These are phyloP conservation scores for Fregetta grallaria DNA, from an alignment of 2,113 vertebrate genomes.

Conservation along the genomic window DNA sequence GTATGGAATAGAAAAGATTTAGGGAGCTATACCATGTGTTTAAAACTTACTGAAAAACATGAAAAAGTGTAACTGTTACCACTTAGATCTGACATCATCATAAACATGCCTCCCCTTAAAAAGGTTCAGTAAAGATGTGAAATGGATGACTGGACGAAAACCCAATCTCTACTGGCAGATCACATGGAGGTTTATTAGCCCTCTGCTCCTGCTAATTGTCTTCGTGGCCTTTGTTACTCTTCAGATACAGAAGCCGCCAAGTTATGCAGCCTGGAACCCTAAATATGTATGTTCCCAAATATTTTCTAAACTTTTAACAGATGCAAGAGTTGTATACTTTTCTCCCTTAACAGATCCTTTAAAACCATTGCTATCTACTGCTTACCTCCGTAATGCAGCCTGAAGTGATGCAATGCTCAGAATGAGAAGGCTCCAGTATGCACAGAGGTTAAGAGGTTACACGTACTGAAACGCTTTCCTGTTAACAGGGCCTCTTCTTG, in stretches of 20 bases:
- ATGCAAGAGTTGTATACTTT: not conserved
- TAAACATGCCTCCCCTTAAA: constrained; percentile 5
- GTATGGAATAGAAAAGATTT: not conserved
- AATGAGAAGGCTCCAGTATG: not conserved
- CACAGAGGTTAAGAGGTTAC: not conserved
- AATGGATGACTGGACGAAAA: constrained; percentile 83
- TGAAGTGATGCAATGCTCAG: not conserved
- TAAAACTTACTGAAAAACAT: not conserved
- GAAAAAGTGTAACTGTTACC: not conserved
- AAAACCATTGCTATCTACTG: not conserved
- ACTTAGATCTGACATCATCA: not conserved
- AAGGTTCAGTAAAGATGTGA: constrained; percentile 86
- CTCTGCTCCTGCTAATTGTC: constrained; percentile 80
- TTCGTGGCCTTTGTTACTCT: constrained; percentile 77
- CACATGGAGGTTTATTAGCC: constrained; percentile 84
- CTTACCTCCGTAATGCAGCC: not conserved
- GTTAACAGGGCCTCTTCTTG: not conserved
- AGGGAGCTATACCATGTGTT: not conserved
- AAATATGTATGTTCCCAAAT: constrained; percentile 72
- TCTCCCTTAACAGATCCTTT: not conserved
- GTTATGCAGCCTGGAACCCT: constrained; percentile 85
- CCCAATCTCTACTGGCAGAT: constrained; percentile 83
- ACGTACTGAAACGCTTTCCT: accelerated
- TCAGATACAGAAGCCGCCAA: constrained; percentile 63
- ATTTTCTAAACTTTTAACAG: not conserved